Evolutionary conservation across 2,113 vertebrate species (phyloP).

Genomic region (Centrocercus urophasianus): DNA sequence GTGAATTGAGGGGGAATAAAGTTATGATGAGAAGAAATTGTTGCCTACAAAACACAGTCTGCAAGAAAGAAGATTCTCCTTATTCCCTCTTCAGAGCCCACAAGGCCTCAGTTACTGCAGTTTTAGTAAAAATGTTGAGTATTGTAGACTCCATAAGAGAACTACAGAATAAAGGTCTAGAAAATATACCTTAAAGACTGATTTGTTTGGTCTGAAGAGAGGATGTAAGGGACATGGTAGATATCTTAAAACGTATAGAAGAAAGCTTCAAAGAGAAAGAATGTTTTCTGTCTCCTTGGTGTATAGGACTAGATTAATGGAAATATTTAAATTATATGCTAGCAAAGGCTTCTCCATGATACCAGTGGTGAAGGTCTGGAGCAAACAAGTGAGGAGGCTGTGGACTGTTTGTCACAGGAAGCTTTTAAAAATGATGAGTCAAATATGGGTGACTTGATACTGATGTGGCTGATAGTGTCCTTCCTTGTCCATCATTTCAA

Average conservation of each 20-base stretch:
- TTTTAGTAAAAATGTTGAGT: neutral
- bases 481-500: neutral
- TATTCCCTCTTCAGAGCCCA: neutral
- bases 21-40: neutral
- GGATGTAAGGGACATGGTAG: neutral
- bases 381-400: neutral
- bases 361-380: neutral
- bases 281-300: neutral
- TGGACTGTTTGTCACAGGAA: neutral
- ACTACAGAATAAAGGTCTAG: neutral
- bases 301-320: neutral
- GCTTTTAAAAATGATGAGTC: neutral
- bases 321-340: neutral
- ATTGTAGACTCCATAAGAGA: neutral
- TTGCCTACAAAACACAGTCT: neutral
- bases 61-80: neutral
- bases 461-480: neutral
- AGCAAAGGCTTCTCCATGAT: neutral
- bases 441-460: rapidly evolving
- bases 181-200: neutral
- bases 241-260: neutral
- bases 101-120: neutral
- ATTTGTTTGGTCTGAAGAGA: neutral
- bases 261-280: neutral
- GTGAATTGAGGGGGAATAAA: neutral